phyloP scores from a whole-genome alignment of 2,888 invertebrate species.

The Leptopilina myrica region DNA sequence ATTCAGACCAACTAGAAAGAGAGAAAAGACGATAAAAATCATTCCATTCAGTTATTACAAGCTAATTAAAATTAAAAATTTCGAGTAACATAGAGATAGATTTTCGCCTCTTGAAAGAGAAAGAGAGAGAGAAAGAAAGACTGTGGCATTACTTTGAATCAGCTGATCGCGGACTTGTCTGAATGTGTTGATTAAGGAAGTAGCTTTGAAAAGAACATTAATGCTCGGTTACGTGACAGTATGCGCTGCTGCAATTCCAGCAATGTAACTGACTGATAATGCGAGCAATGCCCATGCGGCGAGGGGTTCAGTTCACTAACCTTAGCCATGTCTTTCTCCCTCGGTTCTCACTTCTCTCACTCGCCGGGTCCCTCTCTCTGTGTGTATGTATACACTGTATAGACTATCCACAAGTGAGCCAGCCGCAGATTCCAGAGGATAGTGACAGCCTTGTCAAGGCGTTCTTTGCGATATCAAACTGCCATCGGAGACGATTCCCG shows the following conservation, averaged over 20 bases:
- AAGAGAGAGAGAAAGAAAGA: background rate
- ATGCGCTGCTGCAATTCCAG: slow-evolving; percentile 43
- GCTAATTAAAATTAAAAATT: background rate
- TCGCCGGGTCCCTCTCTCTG: slow-evolving; percentile 16
- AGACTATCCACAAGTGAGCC: slow-evolving; percentile 49
- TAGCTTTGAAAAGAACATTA: slow-evolving; percentile 33
- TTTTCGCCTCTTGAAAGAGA: too few species aligned
- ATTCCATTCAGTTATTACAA: background rate
- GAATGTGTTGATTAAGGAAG: slow-evolving; percentile 36
- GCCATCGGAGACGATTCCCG: slow-evolving; percentile 41
- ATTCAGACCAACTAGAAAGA: slow-evolving; percentile 66
- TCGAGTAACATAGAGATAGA: background rate
- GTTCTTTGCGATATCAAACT: slow-evolving; percentile 51
- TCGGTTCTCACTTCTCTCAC: slow-evolving; percentile 47
- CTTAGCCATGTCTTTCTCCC: slow-evolving; percentile 53
- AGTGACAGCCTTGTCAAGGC: slow-evolving; percentile 65
- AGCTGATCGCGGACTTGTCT: slow-evolving; percentile 21
- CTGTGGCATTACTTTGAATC: background rate
- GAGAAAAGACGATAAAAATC: slow-evolving; percentile 57
- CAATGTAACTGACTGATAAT: slow-evolving; percentile 55
- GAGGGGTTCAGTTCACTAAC: slow-evolving; percentile 62
- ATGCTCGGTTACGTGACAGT: slow-evolving; percentile 38
- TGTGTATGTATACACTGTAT: slow-evolving; percentile 16
- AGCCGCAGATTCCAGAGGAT: slow-evolving; percentile 57
- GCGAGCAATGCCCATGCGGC: slow-evolving; percentile 51